These are phyloP conservation scores for Melanerpes formicivorus DNA, from an alignment of 2,113 vertebrate genomes.

Conservation along the genomic window DNA sequence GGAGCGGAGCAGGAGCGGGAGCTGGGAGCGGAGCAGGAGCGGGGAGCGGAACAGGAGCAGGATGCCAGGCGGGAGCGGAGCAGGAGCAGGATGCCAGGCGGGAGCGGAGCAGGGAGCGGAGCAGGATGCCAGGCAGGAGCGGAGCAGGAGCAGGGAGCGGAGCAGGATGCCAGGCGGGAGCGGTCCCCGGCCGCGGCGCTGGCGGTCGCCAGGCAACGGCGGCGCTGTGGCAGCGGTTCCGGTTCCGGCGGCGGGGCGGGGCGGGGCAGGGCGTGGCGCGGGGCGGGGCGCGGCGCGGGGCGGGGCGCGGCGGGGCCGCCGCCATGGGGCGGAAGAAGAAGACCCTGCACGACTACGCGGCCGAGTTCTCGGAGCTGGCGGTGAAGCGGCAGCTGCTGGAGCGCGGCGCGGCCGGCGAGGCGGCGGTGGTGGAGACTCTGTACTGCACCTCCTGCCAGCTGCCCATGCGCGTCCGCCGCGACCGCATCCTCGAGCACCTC, in stretches of 20 bases:
- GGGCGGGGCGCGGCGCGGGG: too few relatives aligned
- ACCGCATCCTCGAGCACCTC: slow-evolving; percentile 64
- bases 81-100: too few relatives aligned
- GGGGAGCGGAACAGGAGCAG: too few relatives aligned
- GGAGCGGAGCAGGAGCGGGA: too few relatives aligned
- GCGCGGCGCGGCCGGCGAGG: background rate
- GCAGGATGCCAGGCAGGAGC: too few relatives aligned
- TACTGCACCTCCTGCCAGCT: slow-evolving; percentile 64
- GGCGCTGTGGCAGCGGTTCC: background rate
- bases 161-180: too few relatives aligned
- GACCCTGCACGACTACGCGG: slow-evolving; percentile 51
- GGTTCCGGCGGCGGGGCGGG: background rate
- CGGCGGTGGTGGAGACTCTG: slow-evolving; percentile 42
- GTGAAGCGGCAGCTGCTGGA: slow-evolving; percentile 47
- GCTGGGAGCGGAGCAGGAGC: too few relatives aligned
- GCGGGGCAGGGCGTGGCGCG: too few relatives aligned
- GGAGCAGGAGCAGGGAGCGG: too few relatives aligned
- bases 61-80: too few relatives aligned
- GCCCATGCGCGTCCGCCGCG: slow-evolving; percentile 57
- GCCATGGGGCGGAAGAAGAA: slow-evolving; percentile 66
- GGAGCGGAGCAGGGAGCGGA: too few relatives aligned
- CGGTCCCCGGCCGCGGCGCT: too few relatives aligned
- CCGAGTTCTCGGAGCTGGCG: slow-evolving; percentile 55
- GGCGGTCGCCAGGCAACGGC: background rate
- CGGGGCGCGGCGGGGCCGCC: background rate